Base-by-base conservation (phyloP, 1,140 invertebrate species). In the Harpegnathos saltator region DNA sequence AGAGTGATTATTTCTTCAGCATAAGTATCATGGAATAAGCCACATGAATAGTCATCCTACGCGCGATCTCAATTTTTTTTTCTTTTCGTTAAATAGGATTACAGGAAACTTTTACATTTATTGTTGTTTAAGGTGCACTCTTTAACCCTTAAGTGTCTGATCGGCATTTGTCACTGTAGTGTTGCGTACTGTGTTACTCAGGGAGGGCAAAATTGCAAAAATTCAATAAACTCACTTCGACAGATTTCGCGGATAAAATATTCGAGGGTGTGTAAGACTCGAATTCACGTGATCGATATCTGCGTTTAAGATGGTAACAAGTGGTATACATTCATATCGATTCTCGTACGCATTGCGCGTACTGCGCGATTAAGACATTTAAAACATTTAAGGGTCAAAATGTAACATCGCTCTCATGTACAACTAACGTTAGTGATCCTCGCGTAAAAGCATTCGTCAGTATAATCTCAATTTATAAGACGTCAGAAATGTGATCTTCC, bases 51-150 rank as follows among this genome's bases (percentile, higher is more conserved):
- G 58, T 29, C 58, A 33, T 82, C 15, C 85, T 72, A 71, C 61
- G 52, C 61, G 52, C 61, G 61, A 75, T 83, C 26, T 54, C 71
- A 50, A 54, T 44, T 72, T 83, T 80, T 68, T 69, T 65, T 44
- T 44, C 11, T 44, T 44, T 11, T 33, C 33, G 1, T 33, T 33
- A 33, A 44, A 86, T 56, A 86, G 14, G 38, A 78, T 87, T 87
- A 83, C 54, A 77, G 61, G 78, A 86, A 83, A 87, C 65, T 56
- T 87, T 85, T 83, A 87, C 69, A 86, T 68, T 87, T 87, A 86
- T 83, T 83, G 85, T 86, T 66, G 65, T 87, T 44, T 62, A 77
- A 77, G 19, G 52, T 50, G 44, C 72, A 52, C 14, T 78, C n/a
- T 82, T 59, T 59, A 73, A 83, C 68, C 77, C 69, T 85, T 71